Base-by-base conservation (phyloP, 2,888 invertebrate genomes). In the Oeneis ivallda region DNA sequence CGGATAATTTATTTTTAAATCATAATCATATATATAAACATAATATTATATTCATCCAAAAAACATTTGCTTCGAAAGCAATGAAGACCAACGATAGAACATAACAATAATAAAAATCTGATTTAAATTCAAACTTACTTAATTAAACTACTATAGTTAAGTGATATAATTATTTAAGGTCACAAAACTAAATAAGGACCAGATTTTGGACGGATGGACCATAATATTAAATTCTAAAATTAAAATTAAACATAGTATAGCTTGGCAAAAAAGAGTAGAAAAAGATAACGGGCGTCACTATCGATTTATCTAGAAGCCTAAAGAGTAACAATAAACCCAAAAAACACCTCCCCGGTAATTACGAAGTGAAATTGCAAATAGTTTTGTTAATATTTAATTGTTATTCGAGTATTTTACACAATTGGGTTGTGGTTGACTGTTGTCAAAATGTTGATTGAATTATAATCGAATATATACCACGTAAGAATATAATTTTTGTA, bases 191-290 rank as follows among this genome's bases (percentile, higher is more conserved):
- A 78, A 71, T 64, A 78, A 82, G 82, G 87, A 87, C 87, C 87
- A 87, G 86, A 86, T 76, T 79, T 81, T 84, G 87, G 86, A 87
- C 85, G 86, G 87, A 86, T 73, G 74, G 73, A 75, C 53, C 26
- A 62, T 65, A 70, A 62, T 65, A 70, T 72, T 75, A 62, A 70
- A 72, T 75, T 50, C 49, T 50, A 50, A 50, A 50, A 26, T 50
- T 13, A 26, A 50, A 17, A 26, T 11, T 26, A 26, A 26, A 26
- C 26, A 26, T 26, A n/a, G n/a, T n/a, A n/a, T n/a, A n/a, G 26
- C 26, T 26, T 26, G 26, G 26, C 26, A 26, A 26, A 26, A 26
- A 26, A 26, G 26, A 26, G 26, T 26, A 26, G 26, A 26, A 26
- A 26, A 1, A 26, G 26, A 26, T 26, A 26, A 5, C 3, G 5